Evolutionary conservation across 37 sponge, comb jelly and placozoan species (phyloP).

Genomic region (Trichoplax adhaerens): DNA sequence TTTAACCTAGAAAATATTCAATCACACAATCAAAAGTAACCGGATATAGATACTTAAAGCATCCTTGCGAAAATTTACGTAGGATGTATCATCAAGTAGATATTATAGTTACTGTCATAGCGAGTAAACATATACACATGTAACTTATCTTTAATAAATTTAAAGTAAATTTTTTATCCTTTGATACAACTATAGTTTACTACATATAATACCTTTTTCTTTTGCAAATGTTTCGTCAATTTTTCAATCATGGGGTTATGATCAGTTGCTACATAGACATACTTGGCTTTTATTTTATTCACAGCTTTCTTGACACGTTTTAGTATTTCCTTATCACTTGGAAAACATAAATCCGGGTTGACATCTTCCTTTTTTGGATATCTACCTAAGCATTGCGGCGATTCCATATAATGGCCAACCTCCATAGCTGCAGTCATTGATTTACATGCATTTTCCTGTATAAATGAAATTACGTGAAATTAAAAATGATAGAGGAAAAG

Average conservation of each 20-base stretch:
- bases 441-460: slow-evolving; percentile 38
- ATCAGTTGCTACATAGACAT: slow-evolving; percentile 45
- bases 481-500: background rate
- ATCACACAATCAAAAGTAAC: too few species aligned
- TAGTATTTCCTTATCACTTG: slow-evolving; percentile 18
- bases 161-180: too few species aligned
- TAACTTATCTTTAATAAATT: too few species aligned
- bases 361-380: slow-evolving; percentile 16
- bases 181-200: too few species aligned
- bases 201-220: background rate
- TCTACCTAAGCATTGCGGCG: slow-evolving; percentile 59
- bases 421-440: slow-evolving; percentile 4
- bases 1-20: slow-evolving; percentile 10
- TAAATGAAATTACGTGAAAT: background rate
- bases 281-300: background rate
- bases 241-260: slow-evolving; percentile 16
- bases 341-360: slow-evolving; percentile 47
- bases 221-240: slow-evolving; percentile 2
- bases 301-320: slow-evolving; percentile 7
- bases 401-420: slow-evolving; percentile 44
- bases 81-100: too few species aligned
- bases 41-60: too few species aligned
- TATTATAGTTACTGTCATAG: too few species aligned
- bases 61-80: too few species aligned
- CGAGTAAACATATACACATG: too few species aligned